A percentile compares a stretch with the other conserved stretches of the same genome.
These are phyloP conservation scores for Pachyseris speciosa DNA, from an alignment of 64 coral and sea anemone genomes.

Conservation along the genomic window DNA sequence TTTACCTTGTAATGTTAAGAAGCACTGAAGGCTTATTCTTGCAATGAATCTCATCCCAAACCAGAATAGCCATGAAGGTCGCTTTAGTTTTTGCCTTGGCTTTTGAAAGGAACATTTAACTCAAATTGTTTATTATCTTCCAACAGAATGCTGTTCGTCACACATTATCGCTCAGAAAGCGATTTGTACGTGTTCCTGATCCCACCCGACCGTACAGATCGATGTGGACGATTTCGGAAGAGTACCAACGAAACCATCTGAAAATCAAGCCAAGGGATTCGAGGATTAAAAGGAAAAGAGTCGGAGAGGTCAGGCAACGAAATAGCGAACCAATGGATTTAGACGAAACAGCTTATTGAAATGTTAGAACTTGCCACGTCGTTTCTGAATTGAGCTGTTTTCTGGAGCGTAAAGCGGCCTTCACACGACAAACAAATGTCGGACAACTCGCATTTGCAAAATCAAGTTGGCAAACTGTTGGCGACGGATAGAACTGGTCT, in stretches of 20 bases:
- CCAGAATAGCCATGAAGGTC: too few species aligned
- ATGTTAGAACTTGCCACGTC: background rate
- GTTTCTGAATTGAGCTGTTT: too few species aligned
- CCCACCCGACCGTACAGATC: slow-evolving; percentile 39
- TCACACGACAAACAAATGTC: too few species aligned
- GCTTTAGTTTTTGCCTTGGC: too few species aligned
- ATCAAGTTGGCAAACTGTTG: too few species aligned
- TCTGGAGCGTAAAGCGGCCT: too few species aligned
- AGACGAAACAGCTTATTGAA: background rate
- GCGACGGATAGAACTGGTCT: too few species aligned
- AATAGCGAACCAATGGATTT: background rate
- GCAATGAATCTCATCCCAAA: too few species aligned
- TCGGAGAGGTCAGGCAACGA: background rate
- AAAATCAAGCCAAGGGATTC: background rate
- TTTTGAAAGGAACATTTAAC: background rate
- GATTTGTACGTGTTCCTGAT: slow-evolving; percentile 38
- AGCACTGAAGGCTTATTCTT: too few species aligned
- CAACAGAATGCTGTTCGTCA: slow-evolving; percentile 44
- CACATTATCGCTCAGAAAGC: slow-evolving; percentile 32
- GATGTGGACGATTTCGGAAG: slow-evolving; percentile 40
- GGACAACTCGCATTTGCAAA: too few species aligned
- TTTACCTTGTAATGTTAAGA: too few species aligned
- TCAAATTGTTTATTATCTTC: background rate
- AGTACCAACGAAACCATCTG: slow-evolving; percentile 34
- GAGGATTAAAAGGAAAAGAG: background rate